Evolutionary conservation across 2,888 invertebrate genomes (phyloP).

Genomic region (Netelia inedita): DNA sequence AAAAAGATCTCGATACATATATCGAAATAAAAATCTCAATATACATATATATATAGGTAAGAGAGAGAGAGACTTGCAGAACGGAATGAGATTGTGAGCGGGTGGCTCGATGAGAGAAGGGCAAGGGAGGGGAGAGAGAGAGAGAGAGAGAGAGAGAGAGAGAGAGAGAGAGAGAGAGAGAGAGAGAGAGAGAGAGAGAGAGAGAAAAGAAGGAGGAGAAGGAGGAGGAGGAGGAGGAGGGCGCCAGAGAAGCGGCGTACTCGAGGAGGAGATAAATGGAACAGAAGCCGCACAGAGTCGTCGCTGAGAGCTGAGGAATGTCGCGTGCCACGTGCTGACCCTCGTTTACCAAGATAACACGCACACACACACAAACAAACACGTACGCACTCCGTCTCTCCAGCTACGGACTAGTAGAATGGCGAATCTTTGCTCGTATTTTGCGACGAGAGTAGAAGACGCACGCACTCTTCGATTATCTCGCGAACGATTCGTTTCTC

Average conservation of each 20-base stretch:
- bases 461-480: conserved; percentile 46
- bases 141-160: not conserved
- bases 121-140: not conserved
- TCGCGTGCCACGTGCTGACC: conserved; percentile 66
- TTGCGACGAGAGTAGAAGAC: not conserved
- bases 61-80: not conserved
- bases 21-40: no score
- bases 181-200: conserved; percentile 20
- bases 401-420: not conserved
- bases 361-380: not conserved
- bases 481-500: not conserved
- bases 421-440: conserved; percentile 8
- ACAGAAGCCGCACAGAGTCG: conserved; percentile 55
- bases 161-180: conserved; percentile 5
- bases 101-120: conserved; percentile 4
- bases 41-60: conserved; percentile 10
- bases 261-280: conserved; percentile 63
- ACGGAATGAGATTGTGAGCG: conserved; percentile 4
- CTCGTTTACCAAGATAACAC: conserved; percentile 59
- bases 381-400: no score
- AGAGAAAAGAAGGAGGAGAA: not conserved
- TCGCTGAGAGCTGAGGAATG: conserved; percentile 55
- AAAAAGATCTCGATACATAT: no score
- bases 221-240: not conserved
- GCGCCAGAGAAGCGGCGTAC: conserved; percentile 21